phyloP scores from a whole-genome alignment of 1,140 invertebrate species.

The Xylocopa sonorina region DNA sequence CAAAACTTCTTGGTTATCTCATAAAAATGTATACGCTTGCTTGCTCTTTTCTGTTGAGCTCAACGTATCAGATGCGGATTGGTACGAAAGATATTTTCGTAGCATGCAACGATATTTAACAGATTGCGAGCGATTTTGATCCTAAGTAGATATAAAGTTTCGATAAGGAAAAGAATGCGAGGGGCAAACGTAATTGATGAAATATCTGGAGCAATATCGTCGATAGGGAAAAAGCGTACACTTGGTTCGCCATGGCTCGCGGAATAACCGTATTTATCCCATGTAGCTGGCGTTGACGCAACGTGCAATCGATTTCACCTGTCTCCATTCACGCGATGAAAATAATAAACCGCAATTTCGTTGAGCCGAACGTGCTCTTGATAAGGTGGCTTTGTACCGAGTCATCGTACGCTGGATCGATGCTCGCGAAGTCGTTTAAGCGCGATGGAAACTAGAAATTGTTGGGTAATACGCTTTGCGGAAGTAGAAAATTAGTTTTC shows the following conservation, averaged over 20 bases:
- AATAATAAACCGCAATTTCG: slow-evolving; percentile 42
- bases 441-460: neutral
- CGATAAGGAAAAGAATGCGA: neutral
- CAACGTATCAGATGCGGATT: too few relatives aligned
- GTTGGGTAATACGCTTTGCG: too few relatives aligned
- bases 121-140: too few relatives aligned
- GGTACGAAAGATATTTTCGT: too few relatives aligned
- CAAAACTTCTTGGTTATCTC: too few relatives aligned
- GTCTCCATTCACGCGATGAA: slow-evolving; percentile 33
- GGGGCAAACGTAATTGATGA: neutral
- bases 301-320: slow-evolving; percentile 39
- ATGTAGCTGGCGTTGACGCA: slow-evolving; percentile 5
- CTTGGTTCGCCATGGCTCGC: neutral
- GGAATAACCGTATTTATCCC: slow-evolving; percentile 18
- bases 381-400: neutral
- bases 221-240: neutral
- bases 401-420: neutral
- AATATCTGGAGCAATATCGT: neutral
- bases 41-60: too few relatives aligned
- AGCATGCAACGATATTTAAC: too few relatives aligned
- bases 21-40: too few relatives aligned
- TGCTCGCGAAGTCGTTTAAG: neutral
- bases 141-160: too few relatives aligned
- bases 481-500: too few relatives aligned
- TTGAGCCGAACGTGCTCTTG: neutral